Evolutionary conservation across 2,888 invertebrate species (phyloP).

Genomic region (Ashinkailepas kermadecensis): DNA sequence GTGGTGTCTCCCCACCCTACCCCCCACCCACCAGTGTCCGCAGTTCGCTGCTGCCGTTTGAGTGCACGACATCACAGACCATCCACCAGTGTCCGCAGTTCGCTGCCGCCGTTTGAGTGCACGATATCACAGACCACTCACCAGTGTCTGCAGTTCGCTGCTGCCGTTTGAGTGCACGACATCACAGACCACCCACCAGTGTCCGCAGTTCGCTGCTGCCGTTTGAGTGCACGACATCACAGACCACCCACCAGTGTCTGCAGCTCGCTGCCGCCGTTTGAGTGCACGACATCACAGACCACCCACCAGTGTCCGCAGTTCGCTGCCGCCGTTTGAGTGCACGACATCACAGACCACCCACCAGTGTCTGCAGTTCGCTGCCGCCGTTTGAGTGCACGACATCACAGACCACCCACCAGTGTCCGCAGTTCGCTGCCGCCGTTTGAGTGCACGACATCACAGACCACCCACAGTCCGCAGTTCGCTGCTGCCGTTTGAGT

Average conservation of each 20-base stretch:
- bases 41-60: conserved; percentile 32
- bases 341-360: conserved; percentile 25
- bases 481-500: conserved; percentile 31
- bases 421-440: conserved; percentile 31
- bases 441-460: too few relatives aligned
- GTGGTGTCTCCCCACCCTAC: not conserved
- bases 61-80: conserved; percentile 18
- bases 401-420: conserved; percentile 24
- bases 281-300: conserved; percentile 18
- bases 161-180: too few relatives aligned
- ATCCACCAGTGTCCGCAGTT: conserved; percentile 28
- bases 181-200: conserved; percentile 24
- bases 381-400: too few relatives aligned
- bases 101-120: conserved; percentile 31
- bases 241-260: conserved; percentile 27
- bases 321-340: conserved; percentile 31
- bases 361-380: conserved; percentile 28
- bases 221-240: too few relatives aligned
- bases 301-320: conserved; percentile 28
- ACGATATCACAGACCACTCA: conserved; percentile 25
- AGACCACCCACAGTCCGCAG: conserved; percentile 29
- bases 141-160: conserved; percentile 28
- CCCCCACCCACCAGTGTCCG: conserved; percentile 26
- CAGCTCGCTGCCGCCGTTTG: conserved; percentile 31
- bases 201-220: conserved; percentile 31